These are phyloP conservation scores for Pocillopora grandis DNA, from an alignment of 92 coral and sea anemone genomes.

Conservation along the genomic window DNA sequence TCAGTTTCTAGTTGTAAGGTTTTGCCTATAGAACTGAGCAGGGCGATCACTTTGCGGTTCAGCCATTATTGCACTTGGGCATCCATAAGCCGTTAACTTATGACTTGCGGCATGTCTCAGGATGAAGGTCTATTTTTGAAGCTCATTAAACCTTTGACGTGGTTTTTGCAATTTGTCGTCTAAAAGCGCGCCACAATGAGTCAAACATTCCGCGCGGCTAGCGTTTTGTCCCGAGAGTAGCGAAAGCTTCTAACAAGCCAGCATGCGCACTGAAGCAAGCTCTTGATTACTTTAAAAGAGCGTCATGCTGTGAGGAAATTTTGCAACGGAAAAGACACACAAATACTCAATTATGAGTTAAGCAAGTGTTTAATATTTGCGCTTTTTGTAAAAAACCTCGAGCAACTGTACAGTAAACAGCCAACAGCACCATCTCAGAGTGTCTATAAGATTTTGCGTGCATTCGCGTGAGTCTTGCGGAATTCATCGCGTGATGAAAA, in stretches of 20 bases:
- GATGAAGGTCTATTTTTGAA: not conserved
- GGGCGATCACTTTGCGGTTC: not conserved
- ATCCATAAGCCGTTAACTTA: not conserved
- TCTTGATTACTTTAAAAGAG: constrained; percentile 23
- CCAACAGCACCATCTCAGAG: too few relatives aligned
- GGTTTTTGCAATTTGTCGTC: constrained; percentile 8
- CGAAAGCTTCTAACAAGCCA: not conserved
- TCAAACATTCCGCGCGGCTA: not conserved
- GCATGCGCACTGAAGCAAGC: constrained; percentile 20
- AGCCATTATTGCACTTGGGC: not conserved
- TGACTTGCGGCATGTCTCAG: not conserved
- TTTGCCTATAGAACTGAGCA: not conserved
- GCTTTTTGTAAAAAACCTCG: not conserved
- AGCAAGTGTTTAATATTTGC: constrained; percentile 3
- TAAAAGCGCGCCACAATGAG: constrained; percentile 18
- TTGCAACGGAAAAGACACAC: constrained; percentile 23
- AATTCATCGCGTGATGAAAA: constrained; percentile 41
- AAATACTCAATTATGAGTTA: constrained; percentile 24
- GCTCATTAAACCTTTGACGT: not conserved
- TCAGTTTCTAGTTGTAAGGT: too few relatives aligned
- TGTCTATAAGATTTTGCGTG: not conserved
- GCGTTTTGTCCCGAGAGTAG: not conserved
- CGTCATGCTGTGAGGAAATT: constrained; percentile 32
- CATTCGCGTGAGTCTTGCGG: constrained; percentile 23
- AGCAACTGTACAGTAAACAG: not conserved